Base-by-base conservation (phyloP, 2,797 vertebrate genomes). In the Pipistrellus pipistrellus region DNA sequence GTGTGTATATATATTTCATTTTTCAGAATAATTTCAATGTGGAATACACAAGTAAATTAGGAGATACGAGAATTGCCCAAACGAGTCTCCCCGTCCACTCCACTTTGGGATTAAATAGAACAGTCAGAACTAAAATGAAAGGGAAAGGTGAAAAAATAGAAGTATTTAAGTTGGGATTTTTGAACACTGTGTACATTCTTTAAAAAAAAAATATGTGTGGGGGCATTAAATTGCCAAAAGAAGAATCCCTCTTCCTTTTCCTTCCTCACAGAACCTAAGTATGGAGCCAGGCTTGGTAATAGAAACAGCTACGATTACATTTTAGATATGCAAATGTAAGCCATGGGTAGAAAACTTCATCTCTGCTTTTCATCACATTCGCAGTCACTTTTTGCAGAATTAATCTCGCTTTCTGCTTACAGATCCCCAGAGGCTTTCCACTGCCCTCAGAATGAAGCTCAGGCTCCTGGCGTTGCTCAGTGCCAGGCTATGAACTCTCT, bases 321-420 rank as follows among this genome's bases (percentile, higher is more conserved):
- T 88, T 88, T 85, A 13, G n/a, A 32, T 55, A 9, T 7, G 12
- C 12, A 75, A 32, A 90, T 10, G n/a, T 35, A 88, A 87, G 77
- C 18, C 66, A 13, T 12, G 35, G 44, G 18, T 38, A 82, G 62
- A 92, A 66, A 84, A 30, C 81, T 10, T 27, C 12, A 35, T 90
- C 53, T 88, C 62, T 55, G 35, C 8, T 35, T 71, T 93, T 86
- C 32, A 59, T 76, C 64, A 68, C n/a, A 76, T 35, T 32, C 27
- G 3, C 38, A 21, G 83, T 59, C 35, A 72, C 66, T 55, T 78
- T 85, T 64, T 89, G 66, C 73, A 55, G 46, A 72, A 17, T 72
- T 23, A 90, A 14, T 57, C 57, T 32, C 51, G 94, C 30, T 76
- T 76, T 78, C 51, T 55, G n/a, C 35, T 89, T 93, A 51, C 78